A percentile compares a stretch with the other conserved stretches of the same genome.
These are phyloP conservation scores for Crepidodera aurea DNA, from an alignment of 2,888 invertebrate genomes.

Conservation along the genomic window DNA sequence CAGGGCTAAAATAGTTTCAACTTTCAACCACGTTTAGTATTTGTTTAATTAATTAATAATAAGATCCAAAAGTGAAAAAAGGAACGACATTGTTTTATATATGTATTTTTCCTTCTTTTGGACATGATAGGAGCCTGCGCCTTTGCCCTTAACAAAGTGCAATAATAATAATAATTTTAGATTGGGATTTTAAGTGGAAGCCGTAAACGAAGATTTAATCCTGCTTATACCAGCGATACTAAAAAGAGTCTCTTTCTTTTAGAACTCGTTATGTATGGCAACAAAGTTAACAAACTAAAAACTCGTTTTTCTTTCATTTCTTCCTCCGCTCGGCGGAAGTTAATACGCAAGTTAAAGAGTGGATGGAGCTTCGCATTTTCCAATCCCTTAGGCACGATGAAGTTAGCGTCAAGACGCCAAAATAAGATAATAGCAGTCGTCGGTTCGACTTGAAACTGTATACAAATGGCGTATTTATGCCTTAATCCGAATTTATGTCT, in stretches of 20 bases:
- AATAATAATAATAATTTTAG: too few relatives aligned
- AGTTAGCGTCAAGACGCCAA: constrained; percentile 49
- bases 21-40: too few relatives aligned
- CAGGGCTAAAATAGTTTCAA: too few relatives aligned
- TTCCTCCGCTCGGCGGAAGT: neutral
- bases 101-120: too few relatives aligned
- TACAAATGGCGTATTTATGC: constrained; percentile 54
- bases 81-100: too few relatives aligned
- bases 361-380: constrained; percentile 49
- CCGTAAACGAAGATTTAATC: too few relatives aligned
- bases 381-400: constrained; percentile 49
- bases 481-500: constrained; percentile 51
- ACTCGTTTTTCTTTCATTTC: neutral
- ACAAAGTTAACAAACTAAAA: constrained; percentile 3
- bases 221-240: too few relatives aligned
- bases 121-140: too few relatives aligned
- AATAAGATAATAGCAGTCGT: constrained; percentile 48
- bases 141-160: too few relatives aligned
- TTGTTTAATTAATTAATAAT: too few relatives aligned
- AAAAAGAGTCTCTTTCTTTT: neutral
- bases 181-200: neutral
- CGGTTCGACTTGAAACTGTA: constrained; percentile 46
- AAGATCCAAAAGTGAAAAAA: too few relatives aligned
- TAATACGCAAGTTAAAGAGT: constrained; percentile 16
- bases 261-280: neutral